phyloP scores from a whole-genome alignment of 1,140 invertebrate species.

The Lepidostoma basale region DNA sequence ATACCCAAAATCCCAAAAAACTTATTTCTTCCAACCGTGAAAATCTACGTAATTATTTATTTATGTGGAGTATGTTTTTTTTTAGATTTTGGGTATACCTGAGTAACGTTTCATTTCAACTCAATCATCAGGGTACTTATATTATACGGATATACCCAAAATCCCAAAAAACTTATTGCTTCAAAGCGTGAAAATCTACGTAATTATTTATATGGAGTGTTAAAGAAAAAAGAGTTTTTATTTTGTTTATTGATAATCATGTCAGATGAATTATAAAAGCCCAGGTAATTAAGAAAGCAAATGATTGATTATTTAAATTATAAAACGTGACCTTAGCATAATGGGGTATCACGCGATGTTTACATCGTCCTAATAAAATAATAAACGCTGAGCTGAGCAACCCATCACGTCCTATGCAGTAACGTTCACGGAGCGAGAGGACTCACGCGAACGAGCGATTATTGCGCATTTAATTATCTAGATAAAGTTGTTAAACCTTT shows the following conservation, averaged over 20 bases:
- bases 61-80: no score
- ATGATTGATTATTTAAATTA: not conserved
- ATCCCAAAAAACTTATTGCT: no score
- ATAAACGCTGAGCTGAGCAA: not conserved
- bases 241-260: not conserved
- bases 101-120: no score
- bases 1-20: no score
- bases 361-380: not conserved
- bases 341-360: not conserved
- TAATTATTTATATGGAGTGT: not conserved
- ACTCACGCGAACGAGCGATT: conserved; percentile 1
- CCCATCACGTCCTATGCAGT: not conserved
- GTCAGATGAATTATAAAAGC: not conserved
- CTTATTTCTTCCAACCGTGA: no score
- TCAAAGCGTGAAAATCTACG: not conserved
- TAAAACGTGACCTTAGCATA: not conserved
- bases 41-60: no score
- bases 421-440: not conserved
- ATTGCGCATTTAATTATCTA: conserved; percentile 11
- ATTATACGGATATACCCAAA: no score
- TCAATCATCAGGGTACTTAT: no score
- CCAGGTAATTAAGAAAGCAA: not conserved
- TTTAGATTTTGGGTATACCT: no score
- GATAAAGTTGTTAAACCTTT: conserved; percentile 3
- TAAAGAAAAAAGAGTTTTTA: not conserved